These are phyloP conservation scores for Onychostruthus taczanowskii DNA, from an alignment of 2,113 vertebrate species.

Conservation along the genomic window DNA sequence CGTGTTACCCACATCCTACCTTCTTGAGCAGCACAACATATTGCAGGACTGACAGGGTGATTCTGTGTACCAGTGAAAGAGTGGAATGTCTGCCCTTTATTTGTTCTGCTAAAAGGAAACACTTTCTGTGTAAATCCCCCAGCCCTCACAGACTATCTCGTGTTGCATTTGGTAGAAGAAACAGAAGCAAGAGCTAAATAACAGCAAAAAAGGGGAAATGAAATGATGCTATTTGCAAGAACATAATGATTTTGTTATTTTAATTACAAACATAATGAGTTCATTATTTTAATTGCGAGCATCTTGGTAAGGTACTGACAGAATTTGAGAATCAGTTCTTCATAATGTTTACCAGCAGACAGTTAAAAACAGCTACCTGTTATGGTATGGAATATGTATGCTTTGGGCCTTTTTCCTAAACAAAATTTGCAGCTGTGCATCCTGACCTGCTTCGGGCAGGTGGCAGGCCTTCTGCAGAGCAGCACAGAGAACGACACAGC, in stretches of 20 bases:
- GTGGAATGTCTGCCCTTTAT: not conserved
- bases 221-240: not conserved
- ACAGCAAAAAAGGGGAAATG: not conserved
- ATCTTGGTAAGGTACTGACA: not conserved
- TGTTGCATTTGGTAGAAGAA: not conserved
- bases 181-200: not conserved
- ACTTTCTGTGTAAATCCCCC: not conserved
- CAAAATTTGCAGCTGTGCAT: not conserved
- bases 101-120: not conserved
- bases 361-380: not conserved
- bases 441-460: not conserved
- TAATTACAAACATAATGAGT: not conserved
- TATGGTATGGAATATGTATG: not conserved
- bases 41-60: not conserved
- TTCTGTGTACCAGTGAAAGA: not conserved
- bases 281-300: not conserved
- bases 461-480: rapidly evolving
- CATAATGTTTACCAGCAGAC: not conserved
- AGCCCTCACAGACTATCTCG: not conserved
- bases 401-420: not conserved
- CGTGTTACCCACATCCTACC: not conserved
- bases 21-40: not conserved
- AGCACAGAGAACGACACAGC: rapidly evolving
- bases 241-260: not conserved
- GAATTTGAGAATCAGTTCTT: not conserved